phyloP scores from a whole-genome alignment of 1,140 invertebrate genomes.

The Drosophila leontia region DNA sequence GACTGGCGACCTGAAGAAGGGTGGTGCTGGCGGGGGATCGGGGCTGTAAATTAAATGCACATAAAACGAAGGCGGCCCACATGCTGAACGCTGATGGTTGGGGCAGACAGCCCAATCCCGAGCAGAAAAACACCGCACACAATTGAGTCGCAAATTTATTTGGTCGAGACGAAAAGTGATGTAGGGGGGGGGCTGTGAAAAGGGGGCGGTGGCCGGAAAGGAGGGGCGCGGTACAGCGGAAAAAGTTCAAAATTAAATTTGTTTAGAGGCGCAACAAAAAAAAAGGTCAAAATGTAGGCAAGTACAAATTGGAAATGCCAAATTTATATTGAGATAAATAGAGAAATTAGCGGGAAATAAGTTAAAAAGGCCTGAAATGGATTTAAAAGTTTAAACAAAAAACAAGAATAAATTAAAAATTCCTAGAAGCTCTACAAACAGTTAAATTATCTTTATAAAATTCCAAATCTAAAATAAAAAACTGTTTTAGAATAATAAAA shows the following conservation, averaged over 20 bases:
- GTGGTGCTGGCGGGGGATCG: neutral
- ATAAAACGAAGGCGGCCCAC: conserved; percentile 75
- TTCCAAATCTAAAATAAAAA: too few relatives aligned
- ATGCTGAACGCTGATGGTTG: conserved; percentile 60
- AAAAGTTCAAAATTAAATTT: conserved; percentile 75
- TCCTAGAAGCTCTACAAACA: too few relatives aligned
- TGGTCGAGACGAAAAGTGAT: conserved; percentile 45
- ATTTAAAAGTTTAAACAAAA: neutral
- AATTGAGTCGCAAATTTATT: conserved; percentile 81
- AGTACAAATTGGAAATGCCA: conserved; percentile 59
- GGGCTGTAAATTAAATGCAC: conserved; percentile 72
- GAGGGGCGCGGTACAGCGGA: neutral
- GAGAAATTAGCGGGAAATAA: neutral
- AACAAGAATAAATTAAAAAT: too few relatives aligned
- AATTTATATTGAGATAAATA: conserved; percentile 62
- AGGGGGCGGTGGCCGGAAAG: neutral
- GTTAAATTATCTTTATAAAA: too few relatives aligned
- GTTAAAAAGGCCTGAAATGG: neutral
- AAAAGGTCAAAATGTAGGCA: conserved; percentile 7
- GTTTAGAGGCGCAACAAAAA: conserved; percentile 36
- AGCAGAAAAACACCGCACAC: conserved; percentile 39
- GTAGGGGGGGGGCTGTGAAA: conserved; percentile 3
- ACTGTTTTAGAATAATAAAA: too few relatives aligned
- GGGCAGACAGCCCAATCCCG: conserved; percentile 51
- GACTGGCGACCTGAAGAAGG: conserved; percentile 7